These are phyloP conservation scores for Argyresthia albistria DNA, from an alignment of 2,888 invertebrate species.

Conservation along the genomic window DNA sequence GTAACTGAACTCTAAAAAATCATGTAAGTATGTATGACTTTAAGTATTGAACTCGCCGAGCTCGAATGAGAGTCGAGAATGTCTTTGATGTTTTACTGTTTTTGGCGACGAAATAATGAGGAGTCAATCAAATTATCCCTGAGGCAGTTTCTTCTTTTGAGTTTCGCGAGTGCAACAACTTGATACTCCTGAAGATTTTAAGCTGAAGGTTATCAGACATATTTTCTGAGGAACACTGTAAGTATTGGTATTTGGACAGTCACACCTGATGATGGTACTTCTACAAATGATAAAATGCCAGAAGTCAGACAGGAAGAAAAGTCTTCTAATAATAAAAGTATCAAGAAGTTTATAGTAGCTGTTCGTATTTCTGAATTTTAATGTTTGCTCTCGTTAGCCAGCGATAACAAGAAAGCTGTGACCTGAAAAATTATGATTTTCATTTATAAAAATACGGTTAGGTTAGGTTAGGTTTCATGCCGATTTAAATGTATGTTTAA, in stretches of 20 bases:
- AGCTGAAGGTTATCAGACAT: too few species aligned
- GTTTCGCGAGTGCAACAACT: not conserved
- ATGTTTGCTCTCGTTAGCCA: slow-evolving; percentile 51
- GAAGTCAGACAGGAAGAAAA: too few species aligned
- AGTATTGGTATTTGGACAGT: too few species aligned
- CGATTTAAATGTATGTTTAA: too few species aligned
- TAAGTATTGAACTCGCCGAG: too few species aligned
- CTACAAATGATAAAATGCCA: too few species aligned
- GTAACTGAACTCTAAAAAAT: too few species aligned
- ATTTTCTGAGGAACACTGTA: too few species aligned
- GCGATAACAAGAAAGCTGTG: slow-evolving; percentile 41
- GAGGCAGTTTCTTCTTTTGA: slow-evolving; percentile 1
- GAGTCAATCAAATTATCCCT: slow-evolving; percentile 6
- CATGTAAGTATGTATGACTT: too few species aligned
- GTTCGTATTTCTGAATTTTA: slow-evolving; percentile 34
- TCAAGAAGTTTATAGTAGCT: slow-evolving; percentile 18
- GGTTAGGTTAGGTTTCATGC: too few species aligned
- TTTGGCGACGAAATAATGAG: slow-evolving; percentile 7
- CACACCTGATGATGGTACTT: too few species aligned
- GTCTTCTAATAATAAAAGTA: slow-evolving; percentile 14
- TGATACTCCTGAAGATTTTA: not conserved
- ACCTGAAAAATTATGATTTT: slow-evolving; percentile 46
- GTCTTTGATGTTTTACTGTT: slow-evolving; percentile 5
- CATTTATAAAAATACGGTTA: too few species aligned
- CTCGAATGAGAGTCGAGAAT: not conserved